These are phyloP conservation scores for Alviniconcha marisindica DNA, from an alignment of 1,140 invertebrate genomes.

Conservation along the genomic window DNA sequence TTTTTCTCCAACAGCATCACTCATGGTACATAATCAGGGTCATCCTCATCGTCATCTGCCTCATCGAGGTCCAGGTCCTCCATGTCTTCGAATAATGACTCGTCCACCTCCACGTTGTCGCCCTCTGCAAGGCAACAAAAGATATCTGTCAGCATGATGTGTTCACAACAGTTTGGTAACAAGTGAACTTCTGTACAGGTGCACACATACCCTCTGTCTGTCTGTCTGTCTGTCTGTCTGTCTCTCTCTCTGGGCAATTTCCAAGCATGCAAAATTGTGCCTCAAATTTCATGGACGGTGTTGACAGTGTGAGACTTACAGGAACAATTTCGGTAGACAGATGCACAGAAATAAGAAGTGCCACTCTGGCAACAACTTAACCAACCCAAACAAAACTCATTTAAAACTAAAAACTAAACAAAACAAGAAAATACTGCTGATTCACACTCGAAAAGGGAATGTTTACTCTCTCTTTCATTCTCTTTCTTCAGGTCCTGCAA, in stretches of 20 bases:
- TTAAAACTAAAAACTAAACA: too few species aligned
- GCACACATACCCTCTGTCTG: not conserved
- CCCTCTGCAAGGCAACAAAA: conserved; percentile 80
- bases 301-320: too few species aligned
- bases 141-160: not conserved
- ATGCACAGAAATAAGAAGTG: too few species aligned
- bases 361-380: too few species aligned
- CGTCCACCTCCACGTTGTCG: conserved; percentile 91
- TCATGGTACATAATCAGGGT: conserved; percentile 28
- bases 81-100: conserved; percentile 94
- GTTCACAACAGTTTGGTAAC: not conserved
- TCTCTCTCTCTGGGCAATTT: not conserved
- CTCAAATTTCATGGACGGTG: too few species aligned
- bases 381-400: too few species aligned
- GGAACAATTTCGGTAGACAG: too few species aligned
- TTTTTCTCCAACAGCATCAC: not conserved
- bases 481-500: too few species aligned
- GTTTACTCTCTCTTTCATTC: too few species aligned
- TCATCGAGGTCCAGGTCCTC: conserved; percentile 91
- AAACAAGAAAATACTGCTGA: too few species aligned
- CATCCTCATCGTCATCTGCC: conserved; percentile 73
- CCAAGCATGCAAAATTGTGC: not conserved
- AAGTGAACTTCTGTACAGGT: not conserved
- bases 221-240: not conserved
- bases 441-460: too few species aligned